phyloP scores from a whole-genome alignment of 2,113 vertebrate species.

The Ornithorhynchus anatinus region DNA sequence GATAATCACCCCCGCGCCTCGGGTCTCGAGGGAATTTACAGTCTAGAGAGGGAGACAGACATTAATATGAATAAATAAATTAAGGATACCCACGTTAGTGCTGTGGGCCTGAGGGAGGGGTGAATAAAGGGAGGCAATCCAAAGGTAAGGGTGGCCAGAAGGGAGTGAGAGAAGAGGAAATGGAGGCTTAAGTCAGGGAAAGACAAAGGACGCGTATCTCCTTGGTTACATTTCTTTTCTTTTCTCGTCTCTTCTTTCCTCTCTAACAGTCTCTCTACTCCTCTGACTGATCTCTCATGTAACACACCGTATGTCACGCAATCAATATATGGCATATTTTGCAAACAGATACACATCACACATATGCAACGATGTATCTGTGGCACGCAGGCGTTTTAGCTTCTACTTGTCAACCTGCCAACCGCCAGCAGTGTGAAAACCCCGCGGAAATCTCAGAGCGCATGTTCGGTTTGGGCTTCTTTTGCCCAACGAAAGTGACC shows the following conservation, averaged over 20 bases:
- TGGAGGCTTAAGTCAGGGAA: not conserved
- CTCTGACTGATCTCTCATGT: slow-evolving; percentile 23
- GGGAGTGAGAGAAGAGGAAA: not conserved
- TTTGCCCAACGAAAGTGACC: not conserved
- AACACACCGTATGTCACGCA: slow-evolving; percentile 37
- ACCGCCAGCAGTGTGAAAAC: slow-evolving; percentile 32
- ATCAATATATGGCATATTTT: slow-evolving; percentile 44
- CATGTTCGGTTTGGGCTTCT: not conserved
- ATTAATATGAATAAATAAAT: no score
- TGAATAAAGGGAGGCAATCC: no score
- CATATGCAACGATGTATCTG: slow-evolving; percentile 39
- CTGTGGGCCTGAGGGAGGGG: no score
- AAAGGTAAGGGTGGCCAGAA: no score
- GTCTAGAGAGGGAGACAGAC: no score
- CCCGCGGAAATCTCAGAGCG: slow-evolving; percentile 29
- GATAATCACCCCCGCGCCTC: no score
- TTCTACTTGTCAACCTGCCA: slow-evolving; percentile 18
- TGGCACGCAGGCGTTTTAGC: slow-evolving; percentile 27
- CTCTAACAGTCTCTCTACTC: not conserved
- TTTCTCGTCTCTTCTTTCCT: not conserved
- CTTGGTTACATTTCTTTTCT: not conserved
- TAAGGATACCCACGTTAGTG: no score
- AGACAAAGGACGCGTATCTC: not conserved
- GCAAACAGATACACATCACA: slow-evolving; percentile 48
- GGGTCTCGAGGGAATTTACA: no score